Conservation (phyloP, 2,113 vertebrate genomes). For the Megalops atlanticus region DNA sequence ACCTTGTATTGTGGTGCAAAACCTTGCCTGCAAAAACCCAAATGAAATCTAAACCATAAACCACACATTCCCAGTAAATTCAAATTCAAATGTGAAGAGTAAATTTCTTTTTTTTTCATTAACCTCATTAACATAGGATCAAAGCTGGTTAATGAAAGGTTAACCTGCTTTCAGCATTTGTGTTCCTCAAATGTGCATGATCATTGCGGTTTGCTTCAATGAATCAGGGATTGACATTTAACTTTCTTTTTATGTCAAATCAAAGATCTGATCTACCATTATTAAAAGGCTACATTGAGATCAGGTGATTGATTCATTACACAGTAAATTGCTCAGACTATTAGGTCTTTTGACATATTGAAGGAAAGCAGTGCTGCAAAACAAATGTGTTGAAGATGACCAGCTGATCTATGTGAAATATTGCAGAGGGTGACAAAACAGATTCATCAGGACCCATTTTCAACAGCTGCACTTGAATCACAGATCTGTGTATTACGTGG, state of each 20-base stretch:
- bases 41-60: neutral
- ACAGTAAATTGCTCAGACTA: constrained; percentile 17
- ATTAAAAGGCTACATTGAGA: constrained; percentile 13
- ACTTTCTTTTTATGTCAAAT: constrained; percentile 25
- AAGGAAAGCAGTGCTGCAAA: constrained; percentile 7
- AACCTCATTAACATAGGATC: neutral
- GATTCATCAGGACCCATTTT: neutral
- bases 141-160: no score
- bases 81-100: no score
- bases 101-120: no score
- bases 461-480: neutral
- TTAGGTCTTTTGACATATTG: constrained; percentile 17
- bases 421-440: neutral
- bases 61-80: neutral
- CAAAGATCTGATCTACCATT: constrained; percentile 8
- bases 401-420: neutral
- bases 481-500: neutral
- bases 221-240: constrained; percentile 23
- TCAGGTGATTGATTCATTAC: constrained; percentile 16
- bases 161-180: constrained; percentile 27
- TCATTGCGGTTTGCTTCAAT: constrained; percentile 1
- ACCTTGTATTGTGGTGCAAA: neutral
- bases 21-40: neutral
- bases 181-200: neutral
- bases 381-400: constrained; percentile 18